Conservation (phyloP, 2,113 vertebrate genomes). For the Dromas ardeola region DNA sequence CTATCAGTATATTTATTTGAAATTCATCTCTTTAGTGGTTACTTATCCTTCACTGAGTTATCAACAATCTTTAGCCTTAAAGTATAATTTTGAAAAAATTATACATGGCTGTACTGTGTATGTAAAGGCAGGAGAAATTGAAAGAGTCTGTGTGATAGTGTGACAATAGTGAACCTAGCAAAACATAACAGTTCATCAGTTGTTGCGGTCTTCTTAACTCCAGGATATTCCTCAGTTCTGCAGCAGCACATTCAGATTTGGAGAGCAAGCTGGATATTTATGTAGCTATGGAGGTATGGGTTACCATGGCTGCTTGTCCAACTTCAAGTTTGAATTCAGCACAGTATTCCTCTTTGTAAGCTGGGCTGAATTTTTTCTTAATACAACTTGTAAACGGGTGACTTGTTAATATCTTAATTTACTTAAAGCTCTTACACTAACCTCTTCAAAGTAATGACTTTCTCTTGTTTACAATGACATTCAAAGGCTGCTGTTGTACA, state of each 20-base stretch:
- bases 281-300: not conserved
- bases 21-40: not conserved
- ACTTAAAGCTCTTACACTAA: not conserved
- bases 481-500: not conserved
- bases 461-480: not conserved
- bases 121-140: not conserved
- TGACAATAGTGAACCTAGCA: not conserved
- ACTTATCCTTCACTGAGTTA: not conserved
- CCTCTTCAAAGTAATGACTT: not conserved
- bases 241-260: not conserved
- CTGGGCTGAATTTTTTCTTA: not conserved
- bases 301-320: not conserved
- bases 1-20: not conserved
- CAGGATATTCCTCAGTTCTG: not conserved
- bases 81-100: not conserved
- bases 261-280: not conserved
- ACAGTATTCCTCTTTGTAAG: not conserved
- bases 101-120: not conserved
- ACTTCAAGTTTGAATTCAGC: not conserved
- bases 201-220: not conserved
- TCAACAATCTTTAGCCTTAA: not conserved
- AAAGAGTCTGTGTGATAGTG: not conserved
- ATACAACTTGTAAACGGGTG: not conserved
- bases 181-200: not conserved
- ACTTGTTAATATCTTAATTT: not conserved